Evolutionary conservation across 2,797 vertebrate genomes (phyloP).

Genomic region (Pangasius mekongensis): DNA sequence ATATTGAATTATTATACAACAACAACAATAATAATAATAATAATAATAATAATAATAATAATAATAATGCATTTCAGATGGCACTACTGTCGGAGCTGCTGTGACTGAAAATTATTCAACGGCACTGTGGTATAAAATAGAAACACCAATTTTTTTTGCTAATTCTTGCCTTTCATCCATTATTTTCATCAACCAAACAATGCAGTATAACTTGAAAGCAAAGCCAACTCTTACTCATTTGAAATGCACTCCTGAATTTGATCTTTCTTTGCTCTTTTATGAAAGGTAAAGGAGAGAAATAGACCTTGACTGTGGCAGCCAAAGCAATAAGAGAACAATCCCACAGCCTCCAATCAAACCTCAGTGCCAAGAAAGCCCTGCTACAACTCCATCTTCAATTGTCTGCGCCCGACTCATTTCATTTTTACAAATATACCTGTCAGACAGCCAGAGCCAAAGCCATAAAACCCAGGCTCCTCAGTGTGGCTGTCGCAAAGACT

Average conservation of each 20-base stretch:
- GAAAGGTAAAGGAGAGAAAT: conserved; percentile 10
- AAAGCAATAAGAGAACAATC: conserved; percentile 37
- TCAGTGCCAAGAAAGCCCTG: conserved; percentile 19
- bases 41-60: not conserved
- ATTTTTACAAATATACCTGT: conserved; percentile 43
- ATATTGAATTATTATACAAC: not conserved
- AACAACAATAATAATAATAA: too few relatives aligned
- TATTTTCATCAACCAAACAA: not conserved
- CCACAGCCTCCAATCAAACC: conserved; percentile 30
- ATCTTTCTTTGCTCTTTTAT: conserved; percentile 25
- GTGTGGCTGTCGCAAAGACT: conserved; percentile 1
- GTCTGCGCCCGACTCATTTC: conserved; percentile 21
- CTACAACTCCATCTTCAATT: conserved; percentile 33
- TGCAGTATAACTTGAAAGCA: not conserved
- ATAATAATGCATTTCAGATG: not conserved
- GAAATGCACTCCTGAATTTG: not conserved
- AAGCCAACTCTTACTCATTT: not conserved
- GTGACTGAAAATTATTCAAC: not conserved
- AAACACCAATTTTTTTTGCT: too few relatives aligned
- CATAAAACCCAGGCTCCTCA: not conserved
- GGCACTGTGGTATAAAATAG: not conserved
- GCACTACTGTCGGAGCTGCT: too few relatives aligned
- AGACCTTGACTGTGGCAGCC: conserved; percentile 20
- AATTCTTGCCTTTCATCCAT: not conserved
- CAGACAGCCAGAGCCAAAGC: conserved; percentile 27